Percentiles rank a stretch among this genome's conserved stretches.
phyloP scores from a whole-genome alignment of 2,888 invertebrate genomes.

The Dynastes tityus region DNA sequence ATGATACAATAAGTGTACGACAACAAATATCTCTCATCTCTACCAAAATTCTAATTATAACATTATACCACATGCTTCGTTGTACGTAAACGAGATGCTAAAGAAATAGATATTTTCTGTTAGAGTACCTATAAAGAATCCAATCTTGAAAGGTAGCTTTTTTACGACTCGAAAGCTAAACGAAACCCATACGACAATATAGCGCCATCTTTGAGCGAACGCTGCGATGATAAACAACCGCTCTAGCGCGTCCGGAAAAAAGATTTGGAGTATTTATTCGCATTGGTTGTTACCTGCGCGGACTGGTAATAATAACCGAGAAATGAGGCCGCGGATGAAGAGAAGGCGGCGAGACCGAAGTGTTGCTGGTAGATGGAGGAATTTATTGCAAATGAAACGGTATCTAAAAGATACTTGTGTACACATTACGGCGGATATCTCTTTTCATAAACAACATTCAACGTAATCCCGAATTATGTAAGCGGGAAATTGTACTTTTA shows the following conservation, averaged over 20 bases:
- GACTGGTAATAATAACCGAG: slow-evolving; percentile 50
- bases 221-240: slow-evolving; percentile 7
- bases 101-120: no score
- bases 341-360: slow-evolving; percentile 35
- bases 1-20: no score
- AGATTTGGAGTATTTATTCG: slow-evolving; percentile 50
- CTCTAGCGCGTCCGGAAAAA: slow-evolving; percentile 35
- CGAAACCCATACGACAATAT: not conserved
- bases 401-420: slow-evolving; percentile 56
- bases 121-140: no score
- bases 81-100: no score
- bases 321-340: slow-evolving; percentile 38
- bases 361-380: slow-evolving; percentile 44
- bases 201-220: slow-evolving; percentile 10
- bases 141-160: no score
- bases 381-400: slow-evolving; percentile 58
- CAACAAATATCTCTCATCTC: no score
- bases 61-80: no score
- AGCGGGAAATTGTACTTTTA: slow-evolving; percentile 52
- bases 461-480: slow-evolving; percentile 53
- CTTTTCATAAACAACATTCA: slow-evolving; percentile 53
- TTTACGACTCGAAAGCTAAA: slow-evolving; percentile 4
- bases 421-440: slow-evolving; percentile 49
- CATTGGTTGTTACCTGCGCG: slow-evolving; percentile 47
- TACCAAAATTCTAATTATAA: no score